Percentiles rank a stretch among this genome's conserved stretches.
Evolutionary conservation across 2,888 invertebrate genomes (phyloP).

Genomic region (Melieria picta): DNA sequence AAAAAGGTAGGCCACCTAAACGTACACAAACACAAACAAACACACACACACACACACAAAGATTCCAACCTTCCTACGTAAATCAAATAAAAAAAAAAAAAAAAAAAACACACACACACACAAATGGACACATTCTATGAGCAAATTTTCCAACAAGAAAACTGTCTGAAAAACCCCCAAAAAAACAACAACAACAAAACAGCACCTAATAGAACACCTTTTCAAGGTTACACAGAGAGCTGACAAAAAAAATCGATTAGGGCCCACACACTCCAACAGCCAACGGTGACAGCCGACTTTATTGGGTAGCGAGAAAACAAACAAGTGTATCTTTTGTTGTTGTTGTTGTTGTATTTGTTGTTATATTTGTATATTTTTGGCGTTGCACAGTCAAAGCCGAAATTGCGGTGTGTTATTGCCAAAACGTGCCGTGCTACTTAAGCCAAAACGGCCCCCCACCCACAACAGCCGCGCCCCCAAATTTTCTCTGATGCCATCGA

Average conservation of each 20-base stretch:
- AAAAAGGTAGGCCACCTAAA: no score
- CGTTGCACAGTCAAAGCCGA: no score
- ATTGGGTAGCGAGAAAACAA: neutral
- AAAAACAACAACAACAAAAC: neutral
- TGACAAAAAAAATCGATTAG: conserved; percentile 6
- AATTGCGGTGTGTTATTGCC: neutral
- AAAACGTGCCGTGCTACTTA: conserved; percentile 9
- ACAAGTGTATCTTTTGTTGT: neutral
- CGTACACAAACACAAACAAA: no score
- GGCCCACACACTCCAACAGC: neutral
- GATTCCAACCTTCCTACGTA: no score
- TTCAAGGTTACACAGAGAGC: neutral
- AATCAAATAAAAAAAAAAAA: no score
- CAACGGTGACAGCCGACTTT: neutral
- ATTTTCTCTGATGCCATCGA: no score
- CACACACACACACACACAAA: no score
- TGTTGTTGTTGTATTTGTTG: neutral
- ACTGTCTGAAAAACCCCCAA: neutral
- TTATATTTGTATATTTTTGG: neutral
- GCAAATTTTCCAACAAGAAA: no score
- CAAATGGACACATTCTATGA: no score
- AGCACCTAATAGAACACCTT: neutral
- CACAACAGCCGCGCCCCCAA: no score
- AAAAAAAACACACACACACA: no score
- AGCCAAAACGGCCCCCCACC: neutral